Evolutionary conservation across 2,888 invertebrate genomes (phyloP), one percentile per base, ranked within the genome.

Genomic region (Notodonta dromedarius): DNA sequence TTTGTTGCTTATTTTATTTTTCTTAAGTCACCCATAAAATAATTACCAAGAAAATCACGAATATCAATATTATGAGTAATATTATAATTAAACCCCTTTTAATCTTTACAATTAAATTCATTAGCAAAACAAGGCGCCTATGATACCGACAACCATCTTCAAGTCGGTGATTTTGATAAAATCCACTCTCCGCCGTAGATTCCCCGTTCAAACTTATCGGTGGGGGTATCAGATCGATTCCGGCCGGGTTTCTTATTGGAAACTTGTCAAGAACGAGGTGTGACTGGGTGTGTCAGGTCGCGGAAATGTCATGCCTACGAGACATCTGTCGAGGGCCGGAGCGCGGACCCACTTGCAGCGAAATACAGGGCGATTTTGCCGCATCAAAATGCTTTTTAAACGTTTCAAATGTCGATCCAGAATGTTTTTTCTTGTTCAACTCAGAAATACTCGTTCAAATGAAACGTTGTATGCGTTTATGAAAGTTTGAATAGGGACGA

Each of bases 241-340:
- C 58, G 65, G 56, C 55, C 65, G 64, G 70, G 69, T 71, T 70
- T 61, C 73, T 74, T 80, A 80, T 79, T 81, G 79, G 78, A 77
- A 81, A 79, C 80, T 82, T 83, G 80, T 83, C 85, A 80, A 70
- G 59, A 59, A 55, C 48, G 61, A 70, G 54, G 54, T 54, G 39
- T 39, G 54, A 54, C 54, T 35, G 54, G 72, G 76, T 76, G 70
- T 73, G 82, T 78, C 77, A 67, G 68, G 67, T 59, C 70, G 68
- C 81, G 83, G 85, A 84, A 84, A 82, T 70, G 77, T 79, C 79
- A 74, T 59, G 59, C 58, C 61, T 56, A 59, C 55, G 56, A 73
- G 80, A 85, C 82, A 80, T 78, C 79, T 83, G 78, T 73, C 79
- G 67, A 55, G 66, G 68, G 55, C 59, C 50, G 60, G 63, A 42